Base-by-base conservation (phyloP, 2,113 vertebrate species). In the Tursiops truncatus region DNA sequence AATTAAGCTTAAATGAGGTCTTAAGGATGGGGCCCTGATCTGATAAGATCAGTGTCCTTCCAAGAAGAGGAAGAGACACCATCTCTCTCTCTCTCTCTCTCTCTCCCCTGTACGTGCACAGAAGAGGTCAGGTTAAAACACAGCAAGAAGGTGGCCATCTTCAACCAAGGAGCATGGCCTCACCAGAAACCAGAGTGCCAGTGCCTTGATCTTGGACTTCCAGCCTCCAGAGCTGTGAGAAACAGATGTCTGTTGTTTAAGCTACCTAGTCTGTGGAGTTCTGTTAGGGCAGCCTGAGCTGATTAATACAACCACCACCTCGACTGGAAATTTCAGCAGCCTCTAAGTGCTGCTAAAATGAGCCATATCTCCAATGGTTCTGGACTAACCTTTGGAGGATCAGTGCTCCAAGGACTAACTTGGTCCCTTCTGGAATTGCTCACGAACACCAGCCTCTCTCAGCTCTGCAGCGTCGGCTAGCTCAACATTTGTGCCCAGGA, bases 141-240 rank as follows among this genome's bases (percentile, higher is more conserved):
- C 4, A 6, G 17, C 0, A 0, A 88, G 47, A 60, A 60, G 33
- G 65, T n/a, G 15, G 47, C 44, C 3, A 1, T 23, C 23, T 63
- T 15, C 60, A 53, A 60, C 47, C 33, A 31, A 26, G 36, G 3
- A 15, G 31, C 3, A 14, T 44, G 62, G 2, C 23, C 4, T 63
- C 41, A 28, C 21, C 74, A 58, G 38, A 87, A 62, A 47, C 28
- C 87, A 89, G 20, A 17, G 8, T 82, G 36, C 47, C 0, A 0
- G 58, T 23, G 74, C 65, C 47, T 68, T 21, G 6, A 41, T 15
- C 23, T 53, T 73, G 65, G 71, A 83, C 28, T n/a, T 62, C 21
- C 15, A 47, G 58, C 15, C 53, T 74, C 31, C n/a, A 50, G 14
- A 89, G 71, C 2, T 23, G 21, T 81, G 53, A 91, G 68, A 71